Percentiles rank a stretch among this genome's conserved stretches.
Conservation (phyloP, 2,888 invertebrate genomes). For the Ommatoiulus sabulosus region DNA sequence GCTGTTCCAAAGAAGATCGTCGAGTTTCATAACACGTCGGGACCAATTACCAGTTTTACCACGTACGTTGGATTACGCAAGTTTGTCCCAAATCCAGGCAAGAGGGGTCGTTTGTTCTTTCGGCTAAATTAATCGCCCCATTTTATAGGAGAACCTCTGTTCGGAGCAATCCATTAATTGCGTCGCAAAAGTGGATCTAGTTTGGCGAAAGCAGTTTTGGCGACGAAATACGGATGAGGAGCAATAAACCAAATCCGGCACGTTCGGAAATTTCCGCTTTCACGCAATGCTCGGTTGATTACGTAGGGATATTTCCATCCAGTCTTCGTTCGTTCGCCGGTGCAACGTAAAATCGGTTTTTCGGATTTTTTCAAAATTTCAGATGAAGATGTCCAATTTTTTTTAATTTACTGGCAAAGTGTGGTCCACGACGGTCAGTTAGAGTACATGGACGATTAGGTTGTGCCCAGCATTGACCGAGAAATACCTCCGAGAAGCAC, state of each 20-base stretch:
- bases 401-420: neutral
- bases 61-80: constrained; percentile 22
- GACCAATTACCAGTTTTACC: neutral
- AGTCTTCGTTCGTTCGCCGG: neutral
- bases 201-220: neutral
- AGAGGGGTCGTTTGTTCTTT: neutral
- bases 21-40: neutral
- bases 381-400: neutral
- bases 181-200: neutral
- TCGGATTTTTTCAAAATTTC: neutral
- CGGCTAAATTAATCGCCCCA: constrained; percentile 16
- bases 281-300: neutral
- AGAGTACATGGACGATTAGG: neutral
- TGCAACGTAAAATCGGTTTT: neutral
- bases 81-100: constrained; percentile 10
- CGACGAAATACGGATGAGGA: neutral
- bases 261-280: constrained; percentile 31
- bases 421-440: neutral
- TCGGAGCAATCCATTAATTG: constrained; percentile 29
- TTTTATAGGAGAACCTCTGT: neutral
- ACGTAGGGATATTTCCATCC: neutral
- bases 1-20: neutral
- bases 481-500: neutral
- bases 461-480: neutral
- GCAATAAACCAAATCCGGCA: constrained; percentile 19